phyloP scores from a whole-genome alignment of 2,797 vertebrate species.

The Notoglanidium macrostoma region DNA sequence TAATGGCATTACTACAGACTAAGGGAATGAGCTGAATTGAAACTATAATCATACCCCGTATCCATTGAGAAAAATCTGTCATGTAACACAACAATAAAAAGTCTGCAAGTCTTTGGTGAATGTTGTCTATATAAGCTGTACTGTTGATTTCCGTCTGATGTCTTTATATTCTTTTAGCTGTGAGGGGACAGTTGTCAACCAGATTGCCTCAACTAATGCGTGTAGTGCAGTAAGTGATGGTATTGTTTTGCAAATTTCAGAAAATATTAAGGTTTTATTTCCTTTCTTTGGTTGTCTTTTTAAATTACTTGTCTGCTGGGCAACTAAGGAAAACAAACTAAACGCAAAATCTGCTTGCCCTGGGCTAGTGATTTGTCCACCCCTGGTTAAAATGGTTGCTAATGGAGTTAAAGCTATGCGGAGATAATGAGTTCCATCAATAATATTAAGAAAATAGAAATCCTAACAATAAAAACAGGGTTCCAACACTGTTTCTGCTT shows the following conservation, averaged over 20 bases:
- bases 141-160: neutral
- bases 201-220: neutral
- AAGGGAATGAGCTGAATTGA: neutral
- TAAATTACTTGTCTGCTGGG: neutral
- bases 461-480: neutral
- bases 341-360: neutral
- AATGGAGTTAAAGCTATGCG: neutral
- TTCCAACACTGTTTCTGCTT: neutral
- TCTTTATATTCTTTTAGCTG: neutral
- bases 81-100: neutral
- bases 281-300: neutral
- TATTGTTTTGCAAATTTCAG: neutral
- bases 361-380: neutral
- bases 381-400: neutral
- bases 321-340: neutral
- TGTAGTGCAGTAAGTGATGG: too few relatives aligned
- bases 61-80: neutral
- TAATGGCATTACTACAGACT: neutral
- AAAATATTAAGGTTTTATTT: neutral
- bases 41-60: neutral
- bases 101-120: neutral
- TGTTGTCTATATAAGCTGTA: neutral
- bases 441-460: neutral
- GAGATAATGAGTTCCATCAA: neutral
- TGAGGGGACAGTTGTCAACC: neutral